Base-by-base conservation (phyloP, 2,113 vertebrate genomes). In the Anser brachyrhynchus region DNA sequence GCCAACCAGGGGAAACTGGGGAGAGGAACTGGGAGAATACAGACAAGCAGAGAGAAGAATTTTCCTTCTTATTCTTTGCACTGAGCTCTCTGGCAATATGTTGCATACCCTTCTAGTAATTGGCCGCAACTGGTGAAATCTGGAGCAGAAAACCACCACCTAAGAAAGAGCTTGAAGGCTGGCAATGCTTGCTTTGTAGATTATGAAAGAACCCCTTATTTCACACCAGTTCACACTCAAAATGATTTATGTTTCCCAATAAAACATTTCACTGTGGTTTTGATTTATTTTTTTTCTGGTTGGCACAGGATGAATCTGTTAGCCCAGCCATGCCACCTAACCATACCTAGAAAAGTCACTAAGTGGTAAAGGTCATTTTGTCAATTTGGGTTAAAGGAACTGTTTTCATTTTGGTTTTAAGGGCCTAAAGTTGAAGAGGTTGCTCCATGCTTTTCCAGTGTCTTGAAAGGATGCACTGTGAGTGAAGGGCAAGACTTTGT, bases 401-500 rank as follows among this genome's bases (percentile, higher is more conserved):
- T 92, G 10, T 89, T 94, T 93, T 90, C 16, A 19, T 91, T 92
- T 94, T 94, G 78, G 2, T 89, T 94, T 96, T 80, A 39, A 98
- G 98, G 95, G 21, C 72, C 78, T 37, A 93, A 93, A 62, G 7
- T 77, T 44, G 90, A 89, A 72, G 97, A 97, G 19, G 46, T 93
- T 71, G 95, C 98, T 41, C 98, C 99, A 0, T 97, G 97, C 18
- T 99, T 99, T 96, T 97, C 97, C 92, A 97, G 95, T 15, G 82
- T 96, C 71, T 89, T 99, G 89, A 97, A 97, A 86, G 98, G 98
- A 43, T 98, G 98, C 84, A 80, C 95, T 0, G 97, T 99, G 90
- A 92, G 96, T 1, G 98, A 99, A 87, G 98, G 98, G 41, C 97
- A 99, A 91, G 98, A 98, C 92, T 98, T 99, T 8, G 96, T 97